Conservation (phyloP, 2,888 invertebrate species). For the Drepana falcataria region DNA sequence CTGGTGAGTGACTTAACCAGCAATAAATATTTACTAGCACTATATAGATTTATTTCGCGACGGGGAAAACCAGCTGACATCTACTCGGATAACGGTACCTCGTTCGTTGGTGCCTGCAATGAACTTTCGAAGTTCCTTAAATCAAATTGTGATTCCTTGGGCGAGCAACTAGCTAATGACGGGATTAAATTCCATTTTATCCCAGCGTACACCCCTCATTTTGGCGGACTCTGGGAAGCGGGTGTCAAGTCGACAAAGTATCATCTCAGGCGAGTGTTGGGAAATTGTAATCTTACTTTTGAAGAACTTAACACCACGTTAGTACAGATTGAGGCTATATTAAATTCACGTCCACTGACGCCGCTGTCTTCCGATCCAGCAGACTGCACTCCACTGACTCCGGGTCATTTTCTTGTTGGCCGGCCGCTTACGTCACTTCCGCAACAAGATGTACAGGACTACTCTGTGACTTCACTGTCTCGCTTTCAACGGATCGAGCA, state of each 20-base stretch:
- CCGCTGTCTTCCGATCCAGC: not conserved
- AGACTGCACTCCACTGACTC: not conserved
- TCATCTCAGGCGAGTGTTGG: not conserved
- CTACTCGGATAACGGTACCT: constrained; percentile 19
- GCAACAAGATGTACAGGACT: too few relatives aligned
- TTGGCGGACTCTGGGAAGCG: constrained; percentile 6
- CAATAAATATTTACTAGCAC: constrained; percentile 11
- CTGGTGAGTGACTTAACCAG: constrained; percentile 12
- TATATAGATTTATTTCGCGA: constrained; percentile 19
- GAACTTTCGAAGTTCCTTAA: constrained; percentile 8
- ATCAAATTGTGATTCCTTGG: constrained; percentile 3
- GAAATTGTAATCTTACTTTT: not conserved
- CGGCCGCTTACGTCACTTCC: too few relatives aligned
- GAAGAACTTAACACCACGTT: not conserved
- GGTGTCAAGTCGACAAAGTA: not conserved
- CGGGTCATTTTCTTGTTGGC: not conserved
- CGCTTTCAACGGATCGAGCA: constrained; percentile 9
- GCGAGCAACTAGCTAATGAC: constrained; percentile 5
- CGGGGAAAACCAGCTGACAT: constrained; percentile 13
- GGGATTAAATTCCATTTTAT: constrained; percentile 8
- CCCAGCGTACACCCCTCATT: constrained; percentile 10
- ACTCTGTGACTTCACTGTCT: not conserved
- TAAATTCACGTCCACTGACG: too few relatives aligned
- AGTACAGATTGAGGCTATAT: too few relatives aligned
- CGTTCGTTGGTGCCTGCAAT: constrained; percentile 20